These are phyloP conservation scores for Equus przewalskii DNA, from an alignment of 2,113 vertebrate genomes.

Conservation along the genomic window DNA sequence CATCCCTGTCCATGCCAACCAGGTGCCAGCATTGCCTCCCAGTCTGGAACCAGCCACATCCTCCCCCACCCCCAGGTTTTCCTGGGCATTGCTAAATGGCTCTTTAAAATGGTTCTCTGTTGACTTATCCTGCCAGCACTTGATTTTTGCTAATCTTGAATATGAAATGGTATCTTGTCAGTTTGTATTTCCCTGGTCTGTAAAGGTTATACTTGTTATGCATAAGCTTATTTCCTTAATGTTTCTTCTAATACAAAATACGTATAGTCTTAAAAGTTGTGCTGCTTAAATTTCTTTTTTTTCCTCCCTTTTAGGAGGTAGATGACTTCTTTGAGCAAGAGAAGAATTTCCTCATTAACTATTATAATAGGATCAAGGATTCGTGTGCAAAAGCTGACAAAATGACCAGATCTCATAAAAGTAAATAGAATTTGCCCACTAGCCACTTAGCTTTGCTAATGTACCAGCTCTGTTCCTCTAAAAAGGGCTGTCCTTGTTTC, in stretches of 20 bases:
- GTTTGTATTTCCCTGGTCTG: neutral
- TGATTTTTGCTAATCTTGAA: neutral
- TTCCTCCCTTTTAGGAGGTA: slow-evolving; percentile 91
- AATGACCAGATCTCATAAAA: slow-evolving; percentile 98
- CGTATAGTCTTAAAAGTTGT: neutral
- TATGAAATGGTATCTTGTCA: neutral
- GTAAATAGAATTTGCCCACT: slow-evolving; percentile 81
- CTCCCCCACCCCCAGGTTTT: neutral
- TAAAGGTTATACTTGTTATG: neutral
- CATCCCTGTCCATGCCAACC: neutral
- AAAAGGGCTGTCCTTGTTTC: slow-evolving; percentile 78
- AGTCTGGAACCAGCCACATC: neutral
- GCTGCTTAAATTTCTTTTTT: neutral
- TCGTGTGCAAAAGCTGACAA: slow-evolving; percentile 97
- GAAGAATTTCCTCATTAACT: slow-evolving; percentile 97
- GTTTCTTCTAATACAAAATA: neutral
- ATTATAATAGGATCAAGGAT: slow-evolving; percentile 97
- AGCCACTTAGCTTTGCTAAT: slow-evolving; percentile 31
- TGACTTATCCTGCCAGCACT: neutral
- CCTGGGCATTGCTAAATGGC: neutral
- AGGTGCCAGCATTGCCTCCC: neutral
- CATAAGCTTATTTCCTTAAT: neutral
- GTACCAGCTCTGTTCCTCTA: neutral
- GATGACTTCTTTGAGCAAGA: slow-evolving; percentile 99
- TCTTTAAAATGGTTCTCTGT: neutral